Evolutionary conservation across 1,140 invertebrate species (phyloP).

Genomic region (Drosophila melanogaster): Release_6_plus_ISO1_MT NT_033777.3:30705501-30706000

Average conservation of each 20-base stretch:
- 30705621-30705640: background rate
- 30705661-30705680: background rate
- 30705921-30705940: background rate
- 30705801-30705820: slow-evolving; percentile 41
- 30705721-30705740: background rate
- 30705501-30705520: background rate
- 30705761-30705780: slow-evolving; percentile 26
- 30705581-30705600: background rate
- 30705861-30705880: slow-evolving; percentile 27
- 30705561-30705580: background rate
- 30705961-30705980: background rate
- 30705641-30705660: background rate
- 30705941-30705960: too few species aligned
- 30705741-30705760: background rate
- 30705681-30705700: background rate
- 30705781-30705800: slow-evolving; percentile 36
- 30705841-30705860: slow-evolving; percentile 53
- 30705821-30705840: slow-evolving; percentile 57
- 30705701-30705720: background rate
- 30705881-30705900: background rate
- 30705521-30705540: background rate
- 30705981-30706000: background rate
- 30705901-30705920: too few species aligned
- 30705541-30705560: background rate
- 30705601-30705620: background rate